phyloP scores from a whole-genome alignment of 2,113 vertebrate genomes.

The Tachycineta bicolor region DNA sequence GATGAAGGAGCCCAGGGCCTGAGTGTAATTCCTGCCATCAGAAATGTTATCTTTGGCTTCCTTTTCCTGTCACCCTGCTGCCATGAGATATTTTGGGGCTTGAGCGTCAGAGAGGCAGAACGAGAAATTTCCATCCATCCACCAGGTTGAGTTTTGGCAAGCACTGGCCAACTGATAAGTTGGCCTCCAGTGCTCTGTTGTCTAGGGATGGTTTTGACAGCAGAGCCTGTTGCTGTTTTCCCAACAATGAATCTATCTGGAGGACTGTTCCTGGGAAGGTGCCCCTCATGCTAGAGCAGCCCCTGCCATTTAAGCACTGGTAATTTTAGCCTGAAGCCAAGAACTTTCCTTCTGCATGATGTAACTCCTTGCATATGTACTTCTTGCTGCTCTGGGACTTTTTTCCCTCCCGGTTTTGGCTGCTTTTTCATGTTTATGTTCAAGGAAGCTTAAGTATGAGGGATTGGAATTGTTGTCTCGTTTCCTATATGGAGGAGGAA shows the following conservation, averaged over 20 bases:
- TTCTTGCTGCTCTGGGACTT: conserved; percentile 41
- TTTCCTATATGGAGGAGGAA: conserved; percentile 43
- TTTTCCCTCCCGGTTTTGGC: conserved; percentile 12
- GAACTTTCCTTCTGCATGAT: conserved; percentile 34
- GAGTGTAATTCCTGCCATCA: not conserved
- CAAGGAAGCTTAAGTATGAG: conserved; percentile 37
- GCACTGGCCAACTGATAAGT: not conserved
- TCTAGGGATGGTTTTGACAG: not conserved
- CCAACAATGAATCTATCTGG: fast-evolving
- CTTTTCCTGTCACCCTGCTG: not conserved
- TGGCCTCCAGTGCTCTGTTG: fast-evolving
- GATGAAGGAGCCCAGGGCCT: fast-evolving
- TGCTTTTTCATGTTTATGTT: conserved; percentile 38
- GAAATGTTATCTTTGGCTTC: not conserved
- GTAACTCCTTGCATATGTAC: conserved; percentile 39
- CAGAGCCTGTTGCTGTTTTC: not conserved
- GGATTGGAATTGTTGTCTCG: conserved; percentile 48
- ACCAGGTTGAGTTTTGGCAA: fast-evolving
- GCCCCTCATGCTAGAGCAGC: not conserved
- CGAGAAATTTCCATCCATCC: not conserved
- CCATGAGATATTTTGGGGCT: not conserved
- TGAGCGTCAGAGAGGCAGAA: not conserved
- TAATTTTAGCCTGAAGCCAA: not conserved
- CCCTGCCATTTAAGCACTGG: not conserved
- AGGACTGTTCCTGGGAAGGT: not conserved